Base-by-base conservation (phyloP, 2,113 vertebrate genomes). In the Serilophus lunatus region DNA sequence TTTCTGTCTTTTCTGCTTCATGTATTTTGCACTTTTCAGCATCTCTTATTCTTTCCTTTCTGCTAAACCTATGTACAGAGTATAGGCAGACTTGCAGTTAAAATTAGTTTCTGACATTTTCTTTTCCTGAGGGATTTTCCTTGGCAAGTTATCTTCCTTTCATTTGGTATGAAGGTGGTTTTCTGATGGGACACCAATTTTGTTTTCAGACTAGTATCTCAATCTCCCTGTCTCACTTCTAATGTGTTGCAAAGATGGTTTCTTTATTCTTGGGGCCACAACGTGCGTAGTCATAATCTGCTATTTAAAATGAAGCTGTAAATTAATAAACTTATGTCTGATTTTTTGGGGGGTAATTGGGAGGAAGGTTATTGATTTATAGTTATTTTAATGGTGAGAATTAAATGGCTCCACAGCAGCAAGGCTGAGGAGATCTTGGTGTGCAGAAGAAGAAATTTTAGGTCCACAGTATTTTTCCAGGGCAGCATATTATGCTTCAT, bases 51-150 rank as follows among this genome's bases (percentile, higher is more conserved):
- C 64, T 77, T 64, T 53, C 16, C 72, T 69, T 60, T 79, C 64
- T 79, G 29, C 61, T 82, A 68, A 93, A 71, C 31, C 60, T 47
- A 5, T 86, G 24, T 13, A 18, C 18, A 70, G 18, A 0, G 0
- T n/a, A 25, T 45, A 88, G 49, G 47, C 51, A 93, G 86, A 65
- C 38, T 45, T 42, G 40, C 17, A 49, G 69, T 60, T 96, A 82
- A 93, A 92, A 95, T 82, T 63, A 64, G 33, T 88, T 92, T 77
- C 75, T 90, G 85, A 59, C 18, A 26, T 92, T 91, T 97, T 75
- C 60, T 76, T 45, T 88, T 96, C 59, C 36, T 24, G 31, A 78
- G 78, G 50, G 44, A 11, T 68, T 69, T 61, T 60, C 77, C 49
- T 77, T 87, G 50, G 8, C 57, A 93, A 94, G 61, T 88, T 90